Conservation (phyloP, 2,113 vertebrate species). For the Lagenorhynchus albirostris region DNA sequence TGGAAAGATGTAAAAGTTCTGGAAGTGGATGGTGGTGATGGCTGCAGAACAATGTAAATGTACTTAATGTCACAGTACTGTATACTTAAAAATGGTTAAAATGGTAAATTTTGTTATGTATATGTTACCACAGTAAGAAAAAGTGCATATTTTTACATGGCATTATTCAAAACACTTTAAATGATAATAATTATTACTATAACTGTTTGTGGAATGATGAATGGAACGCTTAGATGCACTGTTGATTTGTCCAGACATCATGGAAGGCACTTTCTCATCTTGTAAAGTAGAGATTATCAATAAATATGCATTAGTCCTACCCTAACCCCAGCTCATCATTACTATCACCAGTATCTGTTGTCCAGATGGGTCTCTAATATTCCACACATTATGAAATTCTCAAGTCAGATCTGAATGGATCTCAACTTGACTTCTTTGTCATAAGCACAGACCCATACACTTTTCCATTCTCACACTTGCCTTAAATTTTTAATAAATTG, state of each 20-base stretch:
- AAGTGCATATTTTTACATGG: background rate
- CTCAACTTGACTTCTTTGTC: conserved; percentile 52
- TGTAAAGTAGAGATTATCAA: conserved; percentile 36
- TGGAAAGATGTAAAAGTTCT: background rate
- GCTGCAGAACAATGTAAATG: background rate
- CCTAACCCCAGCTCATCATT: background rate
- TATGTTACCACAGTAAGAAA: background rate
- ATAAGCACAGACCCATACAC: conserved; percentile 38
- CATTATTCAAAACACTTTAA: conserved; percentile 21
- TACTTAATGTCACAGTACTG: background rate
- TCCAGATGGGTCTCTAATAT: conserved; percentile 1
- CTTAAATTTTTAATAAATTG: conserved; percentile 82
- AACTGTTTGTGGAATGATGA: conserved; percentile 8
- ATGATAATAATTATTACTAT: conserved; percentile 14
- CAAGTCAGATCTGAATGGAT: conserved; percentile 41
- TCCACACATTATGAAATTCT: conserved; percentile 33
- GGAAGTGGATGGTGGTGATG: background rate
- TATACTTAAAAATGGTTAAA: background rate
- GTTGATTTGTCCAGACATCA: conserved; percentile 21
- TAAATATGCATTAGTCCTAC: conserved; percentile 22
- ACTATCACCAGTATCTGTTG: background rate
- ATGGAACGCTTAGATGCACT: background rate
- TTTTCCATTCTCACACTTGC: conserved; percentile 54
- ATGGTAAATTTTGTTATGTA: background rate
- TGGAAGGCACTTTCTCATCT: background rate